These are phyloP conservation scores for Lindbergichthys nudifrons DNA, from an alignment of 2,797 vertebrate genomes.

Conservation along the genomic window DNA sequence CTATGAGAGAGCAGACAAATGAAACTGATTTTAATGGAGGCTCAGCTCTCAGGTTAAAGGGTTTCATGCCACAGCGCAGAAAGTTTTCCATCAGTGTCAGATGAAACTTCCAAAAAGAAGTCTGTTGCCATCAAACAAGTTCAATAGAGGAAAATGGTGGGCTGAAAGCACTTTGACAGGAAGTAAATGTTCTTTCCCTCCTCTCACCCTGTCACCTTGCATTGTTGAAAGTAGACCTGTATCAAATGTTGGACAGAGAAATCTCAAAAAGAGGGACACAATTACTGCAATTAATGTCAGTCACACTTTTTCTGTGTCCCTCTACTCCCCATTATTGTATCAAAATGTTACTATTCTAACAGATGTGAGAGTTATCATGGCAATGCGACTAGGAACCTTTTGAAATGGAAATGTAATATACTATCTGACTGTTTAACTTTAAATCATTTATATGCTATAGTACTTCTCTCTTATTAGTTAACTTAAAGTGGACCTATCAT, in stretches of 20 bases:
- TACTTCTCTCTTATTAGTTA: not conserved
- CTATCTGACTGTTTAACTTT: not conserved
- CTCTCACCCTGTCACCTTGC: not conserved
- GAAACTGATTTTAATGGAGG: constrained; percentile 38
- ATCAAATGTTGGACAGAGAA: not conserved
- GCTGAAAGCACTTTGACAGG: constrained; percentile 28
- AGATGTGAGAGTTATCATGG: not conserved
- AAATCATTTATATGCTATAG: not conserved
- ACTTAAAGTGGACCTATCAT: too few species aligned
- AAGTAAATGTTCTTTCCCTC: constrained; percentile 1
- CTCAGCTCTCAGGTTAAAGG: constrained; percentile 27
- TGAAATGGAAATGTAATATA: not conserved
- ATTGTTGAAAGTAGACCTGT: not conserved
- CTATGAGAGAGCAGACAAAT: constrained; percentile 27
- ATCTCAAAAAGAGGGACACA: not conserved
- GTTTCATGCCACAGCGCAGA: constrained; percentile 12
- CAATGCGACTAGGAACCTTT: not conserved
- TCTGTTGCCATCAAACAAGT: constrained; percentile 31
- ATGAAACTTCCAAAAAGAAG: constrained; percentile 45
- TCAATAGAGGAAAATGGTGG: constrained; percentile 10
- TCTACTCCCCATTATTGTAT: not conserved
- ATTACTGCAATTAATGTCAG: too few species aligned
- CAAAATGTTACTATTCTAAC: not conserved
- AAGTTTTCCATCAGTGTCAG: constrained; percentile 42
- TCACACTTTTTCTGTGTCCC: not conserved